Evolutionary conservation across 2,797 vertebrate genomes (phyloP).

Genomic region (Poecilia wingei): DNA sequence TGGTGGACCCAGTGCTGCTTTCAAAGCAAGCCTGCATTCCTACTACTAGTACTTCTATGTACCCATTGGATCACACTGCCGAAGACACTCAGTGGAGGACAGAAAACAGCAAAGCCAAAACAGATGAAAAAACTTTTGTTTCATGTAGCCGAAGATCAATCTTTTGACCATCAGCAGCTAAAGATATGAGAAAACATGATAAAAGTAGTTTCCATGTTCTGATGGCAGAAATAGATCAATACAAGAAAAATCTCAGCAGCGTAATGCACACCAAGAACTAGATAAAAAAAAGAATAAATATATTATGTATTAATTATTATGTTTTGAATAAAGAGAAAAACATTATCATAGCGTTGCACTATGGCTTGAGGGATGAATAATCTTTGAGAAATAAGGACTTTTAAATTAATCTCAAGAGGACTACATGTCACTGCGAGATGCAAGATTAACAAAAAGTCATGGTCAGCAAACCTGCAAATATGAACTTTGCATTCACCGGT

Average conservation of each 20-base stretch:
- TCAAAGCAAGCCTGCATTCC: slow-evolving; percentile 68
- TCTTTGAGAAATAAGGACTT: slow-evolving; percentile 21
- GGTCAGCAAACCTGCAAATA: slow-evolving; percentile 33
- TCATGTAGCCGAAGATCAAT: slow-evolving; percentile 10
- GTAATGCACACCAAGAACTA: neutral
- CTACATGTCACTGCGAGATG: slow-evolving; percentile 19
- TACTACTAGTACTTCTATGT: slow-evolving; percentile 44
- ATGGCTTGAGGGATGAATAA: neutral
- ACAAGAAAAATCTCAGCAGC: neutral
- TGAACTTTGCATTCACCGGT: slow-evolving; percentile 28
- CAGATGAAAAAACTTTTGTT: slow-evolving; percentile 17
- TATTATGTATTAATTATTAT: neutral
- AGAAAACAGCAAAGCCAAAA: slow-evolving; percentile 23
- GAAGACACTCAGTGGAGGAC: slow-evolving; percentile 12
- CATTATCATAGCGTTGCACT: neutral
- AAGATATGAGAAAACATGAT: neutral
- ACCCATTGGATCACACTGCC: slow-evolving; percentile 24
- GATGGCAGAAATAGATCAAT: slow-evolving; percentile 4
- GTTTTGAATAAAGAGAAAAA: neutral
- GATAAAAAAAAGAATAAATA: neutral
- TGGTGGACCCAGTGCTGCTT: slow-evolving; percentile 73
- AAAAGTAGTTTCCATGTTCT: slow-evolving; percentile 21
- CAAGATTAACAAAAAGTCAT: slow-evolving; percentile 7
- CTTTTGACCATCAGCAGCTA: slow-evolving; percentile 4
- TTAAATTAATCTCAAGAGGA: slow-evolving; percentile 25